Evolutionary conservation across 2,888 invertebrate genomes (phyloP), one percentile per base, ranked within the genome.

Genomic region (Plebejus melissa): DNA sequence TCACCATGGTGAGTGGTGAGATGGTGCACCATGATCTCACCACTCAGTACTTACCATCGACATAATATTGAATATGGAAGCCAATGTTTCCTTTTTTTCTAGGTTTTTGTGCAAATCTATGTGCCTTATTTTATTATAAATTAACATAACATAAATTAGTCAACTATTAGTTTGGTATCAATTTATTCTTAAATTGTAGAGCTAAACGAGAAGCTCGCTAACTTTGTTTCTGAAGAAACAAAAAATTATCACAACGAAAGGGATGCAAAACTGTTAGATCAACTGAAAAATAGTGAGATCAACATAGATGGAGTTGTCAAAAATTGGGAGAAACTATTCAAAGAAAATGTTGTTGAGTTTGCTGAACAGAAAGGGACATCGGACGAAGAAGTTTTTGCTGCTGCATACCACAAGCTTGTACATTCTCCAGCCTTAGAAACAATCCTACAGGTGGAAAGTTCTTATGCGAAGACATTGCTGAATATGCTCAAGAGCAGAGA

Each of bases 391-490:
- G 94, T 97, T 60, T 97, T 98, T 91, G 97, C 97, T 2, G 96
- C 96, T 3, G 97, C 97, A 36, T 98, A 98, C 87, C 97, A 98
- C 86, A 94, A 94, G 83, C 82, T 96, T 74, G 97, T 98, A 2
- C 98, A 98, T 87, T 98, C 98, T 0, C 96, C 97, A 0, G 97
- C 97, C 0, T 90, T 98, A 38, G 97, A 98, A 84, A 97, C 97
- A 0, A 97, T 99, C 84, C 94, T 99, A 32, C 97, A 97, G 83
- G 95, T 97, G 57, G 98, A 99, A 87, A 97, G 98, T 83, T 95
- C 96, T 16, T 98, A 98, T 87, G 97, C 98, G 0, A 95, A 96
- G 83, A 96, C 96, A 60, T 96, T 98, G 28, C 94, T 96, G 75
- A 95, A 96, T 82, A 95, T 97, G 83, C 94, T 96, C 71, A 94